Conservation (phyloP, 2,797 vertebrate species). For the Nothura maculosa region DNA sequence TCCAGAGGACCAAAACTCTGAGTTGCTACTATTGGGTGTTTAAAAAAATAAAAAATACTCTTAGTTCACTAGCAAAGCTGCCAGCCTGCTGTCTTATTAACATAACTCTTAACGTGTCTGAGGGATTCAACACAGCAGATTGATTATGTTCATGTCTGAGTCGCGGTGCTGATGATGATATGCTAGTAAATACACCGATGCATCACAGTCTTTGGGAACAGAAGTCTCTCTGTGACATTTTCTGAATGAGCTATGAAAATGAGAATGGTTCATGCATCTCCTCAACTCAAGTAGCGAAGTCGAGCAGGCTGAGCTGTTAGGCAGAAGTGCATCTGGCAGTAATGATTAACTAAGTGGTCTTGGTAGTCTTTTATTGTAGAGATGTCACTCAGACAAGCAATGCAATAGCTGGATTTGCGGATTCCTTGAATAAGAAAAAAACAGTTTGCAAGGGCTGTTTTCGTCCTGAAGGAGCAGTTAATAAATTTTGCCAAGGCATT, state of each 20-base stretch:
- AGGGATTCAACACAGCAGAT: constrained; percentile 64
- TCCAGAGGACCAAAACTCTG: constrained; percentile 15
- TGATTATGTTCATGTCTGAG: constrained; percentile 70
- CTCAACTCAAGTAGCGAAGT: background rate
- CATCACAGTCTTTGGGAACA: constrained; percentile 21
- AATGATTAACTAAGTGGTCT: constrained; percentile 17
- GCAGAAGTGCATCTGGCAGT: background rate
- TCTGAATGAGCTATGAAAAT: constrained; percentile 61
- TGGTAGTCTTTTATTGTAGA: background rate
- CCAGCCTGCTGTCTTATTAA: constrained; percentile 70
- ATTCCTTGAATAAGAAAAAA: constrained; percentile 9
- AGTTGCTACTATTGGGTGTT: constrained; percentile 32
- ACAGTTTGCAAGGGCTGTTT: background rate
- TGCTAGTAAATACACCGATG: constrained; percentile 62
- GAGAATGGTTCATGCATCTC: constrained; percentile 27
- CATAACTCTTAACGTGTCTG: constrained; percentile 57
- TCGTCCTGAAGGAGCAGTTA: constrained; percentile 4
- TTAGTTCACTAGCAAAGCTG: constrained; percentile 56
- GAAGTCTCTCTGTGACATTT: constrained; percentile 52
- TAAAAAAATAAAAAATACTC: background rate
- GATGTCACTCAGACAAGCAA: constrained; percentile 21
- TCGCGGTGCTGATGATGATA: constrained; percentile 50
- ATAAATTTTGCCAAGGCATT: background rate
- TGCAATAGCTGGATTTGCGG: background rate
- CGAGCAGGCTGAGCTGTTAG: background rate